phyloP scores from a whole-genome alignment of 2,888 invertebrate genomes.

The Teinopalpus imperialis region DNA sequence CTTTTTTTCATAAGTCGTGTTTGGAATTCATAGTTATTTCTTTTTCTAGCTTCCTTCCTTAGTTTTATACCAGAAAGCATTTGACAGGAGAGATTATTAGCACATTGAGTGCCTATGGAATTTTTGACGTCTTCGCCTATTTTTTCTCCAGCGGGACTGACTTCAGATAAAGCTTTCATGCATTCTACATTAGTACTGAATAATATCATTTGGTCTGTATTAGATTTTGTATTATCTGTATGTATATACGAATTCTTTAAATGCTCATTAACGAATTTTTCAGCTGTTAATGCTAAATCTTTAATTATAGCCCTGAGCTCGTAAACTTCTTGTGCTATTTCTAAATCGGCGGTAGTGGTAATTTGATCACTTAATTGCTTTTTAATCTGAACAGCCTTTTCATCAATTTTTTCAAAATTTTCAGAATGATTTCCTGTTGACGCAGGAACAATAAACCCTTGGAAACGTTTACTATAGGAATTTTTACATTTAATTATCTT shows the following conservation, averaged over 20 bases:
- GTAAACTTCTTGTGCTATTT: constrained; percentile 51
- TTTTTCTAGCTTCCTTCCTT: constrained; percentile 45
- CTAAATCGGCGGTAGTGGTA: constrained; percentile 37
- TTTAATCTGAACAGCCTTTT: too few species aligned
- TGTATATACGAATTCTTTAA: constrained; percentile 38
- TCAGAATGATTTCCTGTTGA: too few species aligned
- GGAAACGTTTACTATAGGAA: too few species aligned
- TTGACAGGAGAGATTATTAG: constrained; percentile 36
- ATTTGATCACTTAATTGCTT: constrained; percentile 29
- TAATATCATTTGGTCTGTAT: constrained; percentile 7
- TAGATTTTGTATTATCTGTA: constrained; percentile 23
- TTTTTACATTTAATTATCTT: constrained; percentile 26
- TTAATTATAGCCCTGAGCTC: constrained; percentile 53
- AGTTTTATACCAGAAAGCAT: constrained; percentile 44
- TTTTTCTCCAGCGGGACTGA: too few species aligned
- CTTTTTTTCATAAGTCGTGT: constrained; percentile 48
- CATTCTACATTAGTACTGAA: constrained; percentile 17
- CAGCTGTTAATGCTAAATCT: constrained; percentile 48
- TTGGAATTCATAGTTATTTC: constrained; percentile 38
- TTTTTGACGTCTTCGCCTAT: constrained; percentile 28
- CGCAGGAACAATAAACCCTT: too few species aligned
- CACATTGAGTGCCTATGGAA: constrained; percentile 49
- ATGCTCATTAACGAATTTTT: constrained; percentile 48
- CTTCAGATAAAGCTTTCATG: constrained; percentile 3
- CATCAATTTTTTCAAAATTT: background rate